phyloP scores from a whole-genome alignment of 2,113 vertebrate species.

The Istiophorus platypterus region DNA sequence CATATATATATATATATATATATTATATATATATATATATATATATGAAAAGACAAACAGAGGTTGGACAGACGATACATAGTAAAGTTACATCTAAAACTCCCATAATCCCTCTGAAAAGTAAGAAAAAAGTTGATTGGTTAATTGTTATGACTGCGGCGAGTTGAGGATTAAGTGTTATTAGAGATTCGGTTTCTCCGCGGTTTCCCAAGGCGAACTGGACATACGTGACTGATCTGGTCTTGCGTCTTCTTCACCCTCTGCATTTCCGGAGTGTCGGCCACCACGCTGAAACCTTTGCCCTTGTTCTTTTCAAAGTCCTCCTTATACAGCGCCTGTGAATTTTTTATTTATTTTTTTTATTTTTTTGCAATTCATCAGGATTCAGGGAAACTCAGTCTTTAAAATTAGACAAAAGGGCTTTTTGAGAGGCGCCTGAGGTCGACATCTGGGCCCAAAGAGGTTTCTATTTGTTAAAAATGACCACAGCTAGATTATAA shows the following conservation, averaged over 20 bases:
- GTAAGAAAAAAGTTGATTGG: background rate
- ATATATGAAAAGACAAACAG: background rate
- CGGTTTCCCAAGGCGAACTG: background rate
- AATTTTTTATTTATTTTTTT: too few relatives aligned
- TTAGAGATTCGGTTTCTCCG: background rate
- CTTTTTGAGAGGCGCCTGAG: background rate
- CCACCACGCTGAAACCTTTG: conserved; percentile 93
- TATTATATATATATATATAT: background rate
- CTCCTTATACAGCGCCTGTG: conserved; percentile 95
- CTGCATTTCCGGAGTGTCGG: conserved; percentile 94
- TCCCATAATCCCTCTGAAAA: background rate
- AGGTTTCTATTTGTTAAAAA: background rate
- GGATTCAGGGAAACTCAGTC: conserved; percentile 6
- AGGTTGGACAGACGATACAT: background rate
- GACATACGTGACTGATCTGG: conserved; percentile 94
- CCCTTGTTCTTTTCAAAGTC: conserved; percentile 97
- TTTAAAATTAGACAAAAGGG: background rate
- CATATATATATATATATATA: too few relatives aligned
- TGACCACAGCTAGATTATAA: background rate
- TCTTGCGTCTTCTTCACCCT: conserved; percentile 96
- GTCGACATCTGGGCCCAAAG: background rate
- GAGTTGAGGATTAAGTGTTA: background rate
- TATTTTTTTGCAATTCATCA: conserved; percentile 22
- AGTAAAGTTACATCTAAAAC: background rate
- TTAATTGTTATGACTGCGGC: background rate